Base-by-base conservation (phyloP, 2,797 vertebrate species). In the Malurus splendens region DNA sequence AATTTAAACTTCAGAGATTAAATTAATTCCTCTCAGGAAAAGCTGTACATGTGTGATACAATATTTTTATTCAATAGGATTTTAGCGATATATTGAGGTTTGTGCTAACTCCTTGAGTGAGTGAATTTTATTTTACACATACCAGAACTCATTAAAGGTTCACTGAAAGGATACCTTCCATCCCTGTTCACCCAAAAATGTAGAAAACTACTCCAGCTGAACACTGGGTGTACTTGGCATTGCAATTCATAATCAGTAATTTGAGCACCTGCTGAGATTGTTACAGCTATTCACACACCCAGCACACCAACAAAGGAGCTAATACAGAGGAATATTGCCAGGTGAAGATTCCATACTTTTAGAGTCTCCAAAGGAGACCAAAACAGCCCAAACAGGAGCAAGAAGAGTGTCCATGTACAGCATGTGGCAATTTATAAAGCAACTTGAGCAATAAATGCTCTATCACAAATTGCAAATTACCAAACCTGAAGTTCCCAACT, bases 1-100 rank as follows among this genome's bases (percentile, higher is more conserved):
- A 44, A 89, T 33, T 76, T 47, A 47, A 60, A 60, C n/a, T 60
- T 45, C 4, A n/a, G 39, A 68, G 54, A 76, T 82, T 67, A 56
- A 86, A 73, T 64, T 30, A 28, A 67, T 77, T 91, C 48, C 54
- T 55, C 45, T 41, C 36, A 45, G 30, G 42, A 86, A 81, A 74
- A 79, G 17, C 32, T 78, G 33, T 47, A 73, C 7, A 22, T n/a
- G 22, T 42, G 48, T 77, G 72, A 82, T 39, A 57, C 2, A 77
- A 60, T 76, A 77, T 30, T 55, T 75, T 9, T 1, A 13, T 90
- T 82, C 45, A 87, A 78, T 57, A 44, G 62, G 47, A 75, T 82
- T 82, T 93, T 41, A 55, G 42, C 44, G n/a, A 41, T 41, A 73
- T 42, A 45, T 9, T 72, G n/a, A 45, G 4, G 10, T 52, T 76